Base-by-base conservation (phyloP, 2,113 vertebrate genomes). In the Panthera uncia region DNA sequence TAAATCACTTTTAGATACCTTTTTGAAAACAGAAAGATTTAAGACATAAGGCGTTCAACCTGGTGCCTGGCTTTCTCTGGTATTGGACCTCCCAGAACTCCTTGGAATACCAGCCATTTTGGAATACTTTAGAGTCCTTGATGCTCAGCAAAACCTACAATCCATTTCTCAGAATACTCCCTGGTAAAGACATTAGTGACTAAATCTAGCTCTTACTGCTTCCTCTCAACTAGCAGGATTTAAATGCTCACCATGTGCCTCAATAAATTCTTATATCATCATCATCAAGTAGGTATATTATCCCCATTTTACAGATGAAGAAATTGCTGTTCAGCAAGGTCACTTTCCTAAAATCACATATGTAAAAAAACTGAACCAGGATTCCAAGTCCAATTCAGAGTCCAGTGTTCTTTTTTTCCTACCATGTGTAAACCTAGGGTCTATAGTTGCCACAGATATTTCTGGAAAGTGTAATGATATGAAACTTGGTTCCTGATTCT, bases 1-100 rank as follows among this genome's bases (percentile, higher is more conserved):
- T 95, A 96, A 97, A 97, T 57, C 21, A 15, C 84, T 88, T 94
- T 87, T 84, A 94, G 92, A 95, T 92, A 78, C 41, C 41, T 93
- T 97, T 97, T n/a, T 33, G 65, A 88, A 98, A 95, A 95, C 74
- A 92, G 57, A 45, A 10, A 95, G 45, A 97, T 94, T 84, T 90
- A 84, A 96, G 27, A 87, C 55, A 94, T 50, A 95, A 91, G 80
- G 36, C 11, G 3, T 71, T 69, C 50, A 83, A 92, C 27, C 19
- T 61, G 45, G 91, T 84, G 52, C 81, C 85, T 86, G 74, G 66
- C 86, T 97, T 95, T 90, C 83, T 41, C 50, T 88, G 80, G 36
- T 87, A 78, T 0, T 84, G 13, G 61, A 95, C 41, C 71, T 94
- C 90, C 57, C 50, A 90, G 41, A 84, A 90, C 76, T 89, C 66